A percentile compares a stretch with the other conserved stretches of the same genome.
Evolutionary conservation across 2,113 vertebrate genomes (phyloP).

Genomic region (Xiphophorus maculatus): DNA sequence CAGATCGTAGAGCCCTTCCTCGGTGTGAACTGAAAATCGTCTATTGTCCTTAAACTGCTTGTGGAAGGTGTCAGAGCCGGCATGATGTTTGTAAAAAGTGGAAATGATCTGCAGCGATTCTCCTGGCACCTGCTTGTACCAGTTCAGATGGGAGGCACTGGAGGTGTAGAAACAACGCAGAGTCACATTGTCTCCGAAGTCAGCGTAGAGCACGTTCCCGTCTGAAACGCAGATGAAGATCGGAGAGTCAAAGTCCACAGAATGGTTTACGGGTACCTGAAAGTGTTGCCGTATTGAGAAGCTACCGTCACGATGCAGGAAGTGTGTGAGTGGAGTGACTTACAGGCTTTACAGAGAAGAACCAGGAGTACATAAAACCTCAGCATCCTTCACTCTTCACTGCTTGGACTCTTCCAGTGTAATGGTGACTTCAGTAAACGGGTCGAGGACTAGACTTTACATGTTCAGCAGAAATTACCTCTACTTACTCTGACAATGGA

Average conservation of each 20-base stretch:
- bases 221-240: slow-evolving; percentile 35
- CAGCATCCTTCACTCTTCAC: slow-evolving; percentile 40
- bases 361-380: slow-evolving; percentile 13
- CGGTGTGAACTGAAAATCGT: slow-evolving; percentile 26
- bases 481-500: not conserved
- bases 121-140: slow-evolving; percentile 62
- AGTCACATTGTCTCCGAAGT: slow-evolving; percentile 45
- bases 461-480: slow-evolving; percentile 10
- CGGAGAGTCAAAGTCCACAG: not conserved
- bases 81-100: slow-evolving; percentile 31
- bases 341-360: slow-evolving; percentile 31
- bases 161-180: slow-evolving; percentile 35
- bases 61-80: not conserved
- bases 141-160: slow-evolving; percentile 20
- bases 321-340: not conserved
- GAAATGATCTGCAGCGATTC: slow-evolving; percentile 35
- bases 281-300: no score
- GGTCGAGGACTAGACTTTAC: not conserved
- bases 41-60: slow-evolving; percentile 30
- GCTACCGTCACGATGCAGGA: not conserved
- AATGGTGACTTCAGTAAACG: not conserved
- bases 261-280: no score
- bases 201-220: slow-evolving; percentile 11
- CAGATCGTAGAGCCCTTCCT: slow-evolving; percentile 27
- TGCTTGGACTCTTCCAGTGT: not conserved